These are phyloP conservation scores for Tipula confusa DNA, from an alignment of 2,888 invertebrate species.

Conservation along the genomic window DNA sequence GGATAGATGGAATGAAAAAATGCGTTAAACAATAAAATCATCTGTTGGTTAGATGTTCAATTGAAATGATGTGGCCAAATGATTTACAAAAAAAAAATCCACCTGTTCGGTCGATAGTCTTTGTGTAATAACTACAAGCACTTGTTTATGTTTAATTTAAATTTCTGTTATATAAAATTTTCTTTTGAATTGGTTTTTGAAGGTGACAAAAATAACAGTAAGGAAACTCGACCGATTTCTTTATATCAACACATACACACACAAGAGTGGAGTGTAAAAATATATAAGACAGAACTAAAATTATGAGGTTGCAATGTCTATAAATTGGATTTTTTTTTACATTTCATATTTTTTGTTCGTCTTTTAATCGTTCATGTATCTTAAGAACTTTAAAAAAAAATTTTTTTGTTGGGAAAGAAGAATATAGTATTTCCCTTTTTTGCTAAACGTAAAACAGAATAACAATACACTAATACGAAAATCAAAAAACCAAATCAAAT, in stretches of 20 bases:
- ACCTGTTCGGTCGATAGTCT: background rate
- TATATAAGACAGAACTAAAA: background rate
- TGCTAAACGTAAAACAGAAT: background rate
- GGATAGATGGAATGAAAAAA: background rate
- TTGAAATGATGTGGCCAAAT: background rate
- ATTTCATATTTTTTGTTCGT: background rate
- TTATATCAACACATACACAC: background rate
- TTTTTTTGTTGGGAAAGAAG: background rate
- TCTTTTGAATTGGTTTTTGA: background rate
- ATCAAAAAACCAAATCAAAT: constrained; percentile 20
- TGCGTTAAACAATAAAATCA: background rate
- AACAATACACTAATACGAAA: background rate
- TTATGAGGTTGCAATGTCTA: constrained; percentile 8
- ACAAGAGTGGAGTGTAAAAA: background rate
- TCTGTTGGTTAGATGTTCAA: background rate
- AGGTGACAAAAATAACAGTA: constrained; percentile 1
- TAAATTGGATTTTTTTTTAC: background rate
- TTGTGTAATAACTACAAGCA: background rate
- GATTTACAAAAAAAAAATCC: background rate
- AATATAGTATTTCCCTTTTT: background rate
- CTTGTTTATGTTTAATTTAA: background rate
- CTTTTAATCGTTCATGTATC: background rate
- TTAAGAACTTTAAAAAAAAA: background rate
- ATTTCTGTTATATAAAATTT: background rate
- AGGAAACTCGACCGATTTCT: background rate